phyloP scores from a whole-genome alignment of 2,888 invertebrate genomes.

The Meghimatium bilineatum region DNA sequence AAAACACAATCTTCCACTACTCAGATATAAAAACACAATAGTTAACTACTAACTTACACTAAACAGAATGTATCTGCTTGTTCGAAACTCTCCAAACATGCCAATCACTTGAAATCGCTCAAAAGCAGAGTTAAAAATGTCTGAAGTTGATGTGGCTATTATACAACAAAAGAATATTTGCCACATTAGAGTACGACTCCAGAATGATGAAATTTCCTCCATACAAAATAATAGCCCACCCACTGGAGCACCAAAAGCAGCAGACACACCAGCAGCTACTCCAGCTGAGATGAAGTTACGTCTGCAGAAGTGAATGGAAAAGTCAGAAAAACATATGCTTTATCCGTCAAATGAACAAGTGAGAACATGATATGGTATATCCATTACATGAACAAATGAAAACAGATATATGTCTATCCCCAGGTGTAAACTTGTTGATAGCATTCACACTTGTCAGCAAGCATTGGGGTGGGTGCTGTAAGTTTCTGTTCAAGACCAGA shows the following conservation, averaged over 20 bases:
- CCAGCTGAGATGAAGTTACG: slow-evolving; percentile 77
- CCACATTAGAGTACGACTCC: slow-evolving; percentile 78
- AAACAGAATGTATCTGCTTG: slow-evolving; percentile 75
- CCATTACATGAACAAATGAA: too few species aligned
- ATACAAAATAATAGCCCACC: slow-evolving; percentile 78
- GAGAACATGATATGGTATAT: background rate
- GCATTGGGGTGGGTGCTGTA: too few species aligned
- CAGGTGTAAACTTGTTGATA: too few species aligned
- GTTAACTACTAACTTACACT: slow-evolving; percentile 68
- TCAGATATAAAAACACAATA: too few species aligned
- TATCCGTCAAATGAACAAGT: too few species aligned
- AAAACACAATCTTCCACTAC: too few species aligned
- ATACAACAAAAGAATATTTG: slow-evolving; percentile 79
- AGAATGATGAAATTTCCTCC: slow-evolving; percentile 79
- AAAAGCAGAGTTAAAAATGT: slow-evolving; percentile 76
- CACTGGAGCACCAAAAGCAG: slow-evolving; percentile 78
- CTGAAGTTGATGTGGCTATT: slow-evolving; percentile 76
- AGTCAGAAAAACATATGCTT: too few species aligned
- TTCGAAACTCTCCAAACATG: slow-evolving; percentile 75
- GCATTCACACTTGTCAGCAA: too few species aligned
- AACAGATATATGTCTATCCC: too few species aligned
- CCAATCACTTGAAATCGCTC: slow-evolving; percentile 71
- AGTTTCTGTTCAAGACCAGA: too few species aligned
- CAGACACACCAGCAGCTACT: slow-evolving; percentile 78
- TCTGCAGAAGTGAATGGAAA: slow-evolving; percentile 54